Percentiles rank a stretch among this genome's conserved stretches.
phyloP scores from a whole-genome alignment of 2,888 invertebrate species.

The Phyllotreta striolata region DNA sequence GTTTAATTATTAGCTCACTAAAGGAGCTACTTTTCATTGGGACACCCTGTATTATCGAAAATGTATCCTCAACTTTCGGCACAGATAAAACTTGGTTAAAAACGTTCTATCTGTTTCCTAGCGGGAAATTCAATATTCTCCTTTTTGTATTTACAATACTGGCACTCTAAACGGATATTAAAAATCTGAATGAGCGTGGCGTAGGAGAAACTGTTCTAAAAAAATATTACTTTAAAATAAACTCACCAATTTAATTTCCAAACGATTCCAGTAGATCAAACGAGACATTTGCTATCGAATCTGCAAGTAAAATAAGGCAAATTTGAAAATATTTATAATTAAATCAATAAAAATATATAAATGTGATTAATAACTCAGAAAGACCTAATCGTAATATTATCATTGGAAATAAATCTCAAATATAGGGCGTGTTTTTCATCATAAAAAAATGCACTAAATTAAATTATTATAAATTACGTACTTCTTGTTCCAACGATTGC shows the following conservation, averaged over 20 bases:
- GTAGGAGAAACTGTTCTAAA: no score
- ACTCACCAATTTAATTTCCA: no score
- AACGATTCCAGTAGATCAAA: no score
- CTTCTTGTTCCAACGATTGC: no score
- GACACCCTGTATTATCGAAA: no score
- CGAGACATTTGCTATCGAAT: no score
- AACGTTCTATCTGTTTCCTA: constrained; percentile 54
- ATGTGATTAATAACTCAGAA: constrained; percentile 24
- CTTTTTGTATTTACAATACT: constrained; percentile 41
- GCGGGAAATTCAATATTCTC: constrained; percentile 53
- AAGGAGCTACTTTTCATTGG: no score
- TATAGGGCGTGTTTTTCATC: constrained; percentile 27
- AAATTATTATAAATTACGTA: no score
- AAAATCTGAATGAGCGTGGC: constrained; percentile 54
- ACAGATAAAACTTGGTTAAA: constrained; percentile 39
- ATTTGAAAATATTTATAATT: no score
- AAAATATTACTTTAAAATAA: no score
- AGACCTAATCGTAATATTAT: constrained; percentile 37
- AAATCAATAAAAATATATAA: background rate
- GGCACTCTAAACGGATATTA: constrained; percentile 53
- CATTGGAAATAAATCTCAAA: constrained; percentile 31
- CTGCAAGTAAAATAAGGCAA: no score
- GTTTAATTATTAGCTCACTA: no score
- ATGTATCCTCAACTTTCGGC: constrained; percentile 50
- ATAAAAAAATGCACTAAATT: constrained; percentile 16